Conservation (phyloP, 2,797 vertebrate species). For the Xenops minutus region DNA sequence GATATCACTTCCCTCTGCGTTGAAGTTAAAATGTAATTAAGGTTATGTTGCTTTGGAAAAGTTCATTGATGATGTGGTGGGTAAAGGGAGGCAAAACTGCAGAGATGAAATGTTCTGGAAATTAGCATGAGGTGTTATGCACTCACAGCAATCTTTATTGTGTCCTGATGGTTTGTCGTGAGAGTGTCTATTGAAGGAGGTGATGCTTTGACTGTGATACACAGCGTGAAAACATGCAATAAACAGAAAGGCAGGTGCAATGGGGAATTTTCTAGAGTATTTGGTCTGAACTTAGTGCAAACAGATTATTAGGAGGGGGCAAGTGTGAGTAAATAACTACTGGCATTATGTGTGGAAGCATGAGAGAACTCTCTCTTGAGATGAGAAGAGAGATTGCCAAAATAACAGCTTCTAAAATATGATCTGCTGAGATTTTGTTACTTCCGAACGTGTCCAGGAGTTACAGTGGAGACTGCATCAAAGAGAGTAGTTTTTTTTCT, state of each 20-base stretch:
- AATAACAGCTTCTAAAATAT: neutral
- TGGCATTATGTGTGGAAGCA: neutral
- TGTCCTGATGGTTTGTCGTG: neutral
- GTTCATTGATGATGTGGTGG: neutral
- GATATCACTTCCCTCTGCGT: neutral
- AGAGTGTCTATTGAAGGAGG: neutral
- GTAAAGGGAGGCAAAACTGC: neutral
- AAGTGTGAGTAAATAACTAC: neutral
- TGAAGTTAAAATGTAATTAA: slow-evolving; percentile 21
- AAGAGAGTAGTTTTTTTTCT: slow-evolving; percentile 38
- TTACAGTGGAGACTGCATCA: neutral
- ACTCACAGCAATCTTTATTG: neutral
- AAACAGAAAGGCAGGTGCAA: neutral
- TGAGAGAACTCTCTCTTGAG: neutral
- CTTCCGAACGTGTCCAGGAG: neutral
- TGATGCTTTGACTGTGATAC: neutral
- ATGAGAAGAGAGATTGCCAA: neutral
- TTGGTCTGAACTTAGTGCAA: slow-evolving; percentile 22
- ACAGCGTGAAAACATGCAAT: slow-evolving; percentile 5
- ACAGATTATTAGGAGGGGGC: neutral
- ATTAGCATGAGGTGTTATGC: slow-evolving; percentile 1
- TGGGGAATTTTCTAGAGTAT: slow-evolving; percentile 42
- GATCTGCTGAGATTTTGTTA: neutral
- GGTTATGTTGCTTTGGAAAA: neutral
- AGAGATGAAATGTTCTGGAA: neutral